Evolutionary conservation across 2,113 vertebrate genomes (phyloP).

Genomic region (Haplochromis vanheusdeni): DNA sequence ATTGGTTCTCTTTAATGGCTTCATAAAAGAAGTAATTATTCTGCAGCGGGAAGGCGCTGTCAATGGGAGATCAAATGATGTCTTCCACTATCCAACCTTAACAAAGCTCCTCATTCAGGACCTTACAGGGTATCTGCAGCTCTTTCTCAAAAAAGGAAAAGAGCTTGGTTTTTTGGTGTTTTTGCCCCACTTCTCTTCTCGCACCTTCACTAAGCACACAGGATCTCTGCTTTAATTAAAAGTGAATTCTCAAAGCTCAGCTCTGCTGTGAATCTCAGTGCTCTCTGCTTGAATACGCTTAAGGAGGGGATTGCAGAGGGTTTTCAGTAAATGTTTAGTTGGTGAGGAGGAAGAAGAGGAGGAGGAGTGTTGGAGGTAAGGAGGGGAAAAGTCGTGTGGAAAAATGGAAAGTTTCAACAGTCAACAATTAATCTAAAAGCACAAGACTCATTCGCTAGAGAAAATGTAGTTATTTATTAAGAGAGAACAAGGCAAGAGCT

Average conservation of each 20-base stretch:
- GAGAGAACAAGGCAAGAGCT: not conserved
- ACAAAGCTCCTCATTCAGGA: conserved; percentile 56
- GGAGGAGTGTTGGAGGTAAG: not conserved
- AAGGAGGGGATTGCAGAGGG: conserved; percentile 4
- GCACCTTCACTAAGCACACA: conserved; percentile 36
- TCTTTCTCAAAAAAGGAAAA: conserved; percentile 21
- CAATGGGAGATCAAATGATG: conserved; percentile 62
- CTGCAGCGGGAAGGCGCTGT: conserved; percentile 41
- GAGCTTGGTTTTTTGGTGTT: not conserved
- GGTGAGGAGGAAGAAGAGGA: not conserved
- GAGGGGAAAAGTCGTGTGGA: not conserved
- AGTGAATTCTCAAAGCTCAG: conserved; percentile 36
- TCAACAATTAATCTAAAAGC: not conserved
- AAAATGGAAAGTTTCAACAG: not conserved
- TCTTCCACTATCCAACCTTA: conserved; percentile 37
- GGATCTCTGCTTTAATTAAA: conserved; percentile 53
- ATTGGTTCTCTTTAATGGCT: conserved; percentile 47
- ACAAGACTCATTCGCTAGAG: not conserved
- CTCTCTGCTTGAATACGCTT: conserved; percentile 35
- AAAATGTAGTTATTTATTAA: conserved; percentile 34
- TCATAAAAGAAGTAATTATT: conserved; percentile 64
- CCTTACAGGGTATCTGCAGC: conserved; percentile 14
- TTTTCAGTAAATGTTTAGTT: conserved; percentile 26
- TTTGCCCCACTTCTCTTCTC: not conserved
- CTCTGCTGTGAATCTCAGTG: conserved; percentile 26